phyloP scores from a whole-genome alignment of 2,888 invertebrate species.

The Drosophila peninsularis region DNA sequence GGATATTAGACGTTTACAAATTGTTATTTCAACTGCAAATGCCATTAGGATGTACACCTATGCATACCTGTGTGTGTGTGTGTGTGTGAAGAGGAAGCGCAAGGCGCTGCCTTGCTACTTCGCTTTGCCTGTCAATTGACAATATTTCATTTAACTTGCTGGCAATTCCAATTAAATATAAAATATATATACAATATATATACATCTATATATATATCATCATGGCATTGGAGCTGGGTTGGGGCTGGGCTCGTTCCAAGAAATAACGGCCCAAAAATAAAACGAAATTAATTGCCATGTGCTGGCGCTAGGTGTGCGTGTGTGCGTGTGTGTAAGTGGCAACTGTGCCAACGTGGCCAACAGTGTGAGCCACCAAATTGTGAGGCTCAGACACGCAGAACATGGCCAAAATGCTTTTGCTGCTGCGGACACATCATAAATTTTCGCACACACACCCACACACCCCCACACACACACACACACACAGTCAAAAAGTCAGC shows the following conservation, averaged over 20 bases:
- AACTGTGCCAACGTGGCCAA: neutral
- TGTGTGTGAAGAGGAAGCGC: neutral
- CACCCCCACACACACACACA: neutral
- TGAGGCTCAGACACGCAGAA: slow-evolving; percentile 28
- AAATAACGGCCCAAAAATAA: slow-evolving; percentile 47
- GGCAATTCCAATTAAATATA: slow-evolving; percentile 41
- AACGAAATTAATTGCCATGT: slow-evolving; percentile 58
- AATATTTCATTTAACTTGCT: slow-evolving; percentile 39
- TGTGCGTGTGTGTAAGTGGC: neutral
- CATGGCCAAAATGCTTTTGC: slow-evolving; percentile 29
- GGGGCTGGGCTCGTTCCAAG: slow-evolving; percentile 14
- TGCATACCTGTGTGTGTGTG: neutral
- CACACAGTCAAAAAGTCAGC: slow-evolving; percentile 3
- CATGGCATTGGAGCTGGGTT: slow-evolving; percentile 21
- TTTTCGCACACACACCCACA: slow-evolving; percentile 18
- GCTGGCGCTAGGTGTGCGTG: slow-evolving; percentile 7
- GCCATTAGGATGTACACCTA: slow-evolving; percentile 2
- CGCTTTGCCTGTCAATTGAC: slow-evolving; percentile 25
- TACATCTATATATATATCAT: neutral
- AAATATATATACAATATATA: neutral
- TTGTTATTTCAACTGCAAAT: slow-evolving; percentile 12
- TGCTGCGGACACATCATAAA: slow-evolving; percentile 52
- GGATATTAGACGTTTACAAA: neutral
- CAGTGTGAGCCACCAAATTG: slow-evolving; percentile 10
- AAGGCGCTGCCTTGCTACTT: neutral